Evolutionary conservation across 2,113 vertebrate species (phyloP).

Genomic region (Tyrannus savana): DNA sequence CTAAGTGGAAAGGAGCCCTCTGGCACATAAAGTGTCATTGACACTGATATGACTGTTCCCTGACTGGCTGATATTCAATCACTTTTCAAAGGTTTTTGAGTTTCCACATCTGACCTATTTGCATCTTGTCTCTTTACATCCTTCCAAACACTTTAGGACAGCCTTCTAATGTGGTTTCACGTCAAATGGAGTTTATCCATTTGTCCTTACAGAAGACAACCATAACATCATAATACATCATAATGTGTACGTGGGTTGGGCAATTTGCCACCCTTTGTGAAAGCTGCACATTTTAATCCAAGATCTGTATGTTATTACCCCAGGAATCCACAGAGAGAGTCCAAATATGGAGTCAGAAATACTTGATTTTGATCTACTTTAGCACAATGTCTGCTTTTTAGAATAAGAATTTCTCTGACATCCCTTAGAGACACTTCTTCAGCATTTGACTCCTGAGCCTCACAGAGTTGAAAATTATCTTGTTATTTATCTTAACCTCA

Average conservation of each 20-base stretch:
- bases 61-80: neutral
- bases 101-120: neutral
- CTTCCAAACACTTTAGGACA: neutral
- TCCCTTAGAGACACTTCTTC: neutral
- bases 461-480: conserved; percentile 6
- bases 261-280: neutral
- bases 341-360: neutral
- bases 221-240: neutral
- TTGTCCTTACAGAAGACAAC: neutral
- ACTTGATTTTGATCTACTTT: neutral
- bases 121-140: neutral
- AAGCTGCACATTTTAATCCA: neutral
- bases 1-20: neutral
- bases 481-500: conserved; percentile 40
- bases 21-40: neutral
- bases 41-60: neutral
- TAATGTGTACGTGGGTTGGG: neutral
- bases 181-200: neutral
- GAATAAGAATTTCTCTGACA: neutral
- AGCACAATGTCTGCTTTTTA: neutral
- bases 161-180: neutral
- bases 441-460: neutral
- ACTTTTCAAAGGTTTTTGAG: neutral
- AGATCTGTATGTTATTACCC: neutral
- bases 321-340: neutral